Evolutionary conservation across 2,113 vertebrate genomes (phyloP), one percentile per base, ranked within the genome.

Genomic region (Mustela nigripes): DNA sequence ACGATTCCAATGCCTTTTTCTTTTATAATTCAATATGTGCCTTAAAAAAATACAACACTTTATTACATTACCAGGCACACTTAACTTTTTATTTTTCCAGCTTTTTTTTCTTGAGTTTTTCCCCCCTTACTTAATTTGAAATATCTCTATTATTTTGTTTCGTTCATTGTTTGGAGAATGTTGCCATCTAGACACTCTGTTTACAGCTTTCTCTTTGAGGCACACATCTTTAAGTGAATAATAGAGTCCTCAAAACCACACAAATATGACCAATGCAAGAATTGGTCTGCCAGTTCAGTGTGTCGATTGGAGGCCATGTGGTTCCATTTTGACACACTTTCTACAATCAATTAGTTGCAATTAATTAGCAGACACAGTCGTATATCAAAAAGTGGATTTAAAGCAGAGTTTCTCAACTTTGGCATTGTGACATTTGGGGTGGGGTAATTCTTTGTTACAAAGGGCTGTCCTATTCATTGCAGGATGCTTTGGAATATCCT

Each of bases 61-160:
- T 78, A 93, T 91, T 89, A 62, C 87, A 65, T 96, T 97, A 81
- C 56, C 90, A 97, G 97, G 39, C 80, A 67, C 39, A 26, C 15
- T 65, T 53, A 39, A 39, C 15, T 76, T 90, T 88, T 94, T 78
- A 31, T 74, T 85, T 93, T 74, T 65, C 31, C 26, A 73, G 58
- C 74, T 87, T 36, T 28, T 58, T 39, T 5, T 7, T 79, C 22
- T 31, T 36, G 33, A 21, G 19, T 21, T 39, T 4, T 6, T 2
- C 11, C 42, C 4, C 22, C n/a, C 5, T 80, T 73, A 62, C 71
- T 94, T 87, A 45, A 88, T 85, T 36, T 76, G 36, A 87, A 94
- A 79, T 58, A 11, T 73, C 33, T 83, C 45, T 95, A 33, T 69
- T 84, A 65, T 33, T 84, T 79, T 39, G 24, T 53, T 74, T 90